Percentiles rank a stretch among this genome's conserved stretches.
Conservation (phyloP, 2,888 invertebrate species). For the Venusia cambrica region DNA sequence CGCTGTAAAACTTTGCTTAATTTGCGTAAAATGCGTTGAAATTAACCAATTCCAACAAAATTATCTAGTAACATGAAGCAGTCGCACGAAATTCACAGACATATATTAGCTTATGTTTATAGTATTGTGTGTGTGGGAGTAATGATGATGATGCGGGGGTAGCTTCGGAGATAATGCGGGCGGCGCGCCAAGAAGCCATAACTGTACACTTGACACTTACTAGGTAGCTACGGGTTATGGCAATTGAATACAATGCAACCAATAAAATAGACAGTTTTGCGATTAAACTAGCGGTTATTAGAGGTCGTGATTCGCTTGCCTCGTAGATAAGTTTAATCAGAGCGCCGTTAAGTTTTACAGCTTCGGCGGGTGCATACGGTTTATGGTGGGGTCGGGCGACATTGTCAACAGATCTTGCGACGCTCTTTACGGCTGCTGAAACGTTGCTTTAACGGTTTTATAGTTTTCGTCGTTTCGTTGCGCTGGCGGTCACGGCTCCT, state of each 20-base stretch:
- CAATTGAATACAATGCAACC: constrained; percentile 44
- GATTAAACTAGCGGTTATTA: constrained; percentile 56
- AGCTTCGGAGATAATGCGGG: constrained; percentile 34
- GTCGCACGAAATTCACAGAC: no score
- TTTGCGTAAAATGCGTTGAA: no score
- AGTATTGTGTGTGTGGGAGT: no score
- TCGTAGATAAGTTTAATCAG: constrained; percentile 77
- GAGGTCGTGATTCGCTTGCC: constrained; percentile 63
- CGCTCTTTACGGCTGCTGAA: constrained; percentile 79
- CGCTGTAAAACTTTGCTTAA: no score
- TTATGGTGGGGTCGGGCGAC: constrained; percentile 74
- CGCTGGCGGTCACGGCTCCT: constrained; percentile 74
- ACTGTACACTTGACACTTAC: no score
- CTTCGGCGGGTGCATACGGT: constrained; percentile 75
- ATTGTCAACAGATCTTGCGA: constrained; percentile 80
- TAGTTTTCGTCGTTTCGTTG: constrained; percentile 78
- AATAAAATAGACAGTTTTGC: constrained; percentile 41
- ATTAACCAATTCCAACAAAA: no score
- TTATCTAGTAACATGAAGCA: no score
- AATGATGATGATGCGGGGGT: background rate
- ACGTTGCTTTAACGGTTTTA: constrained; percentile 81
- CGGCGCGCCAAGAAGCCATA: constrained; percentile 50
- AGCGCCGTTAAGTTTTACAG: constrained; percentile 76
- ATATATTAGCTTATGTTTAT: no score
- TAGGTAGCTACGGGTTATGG: constrained; percentile 40